Evolutionary conservation across 2,113 vertebrate species (phyloP).

Genomic region (Hypocryptadius cinnamomeus): DNA sequence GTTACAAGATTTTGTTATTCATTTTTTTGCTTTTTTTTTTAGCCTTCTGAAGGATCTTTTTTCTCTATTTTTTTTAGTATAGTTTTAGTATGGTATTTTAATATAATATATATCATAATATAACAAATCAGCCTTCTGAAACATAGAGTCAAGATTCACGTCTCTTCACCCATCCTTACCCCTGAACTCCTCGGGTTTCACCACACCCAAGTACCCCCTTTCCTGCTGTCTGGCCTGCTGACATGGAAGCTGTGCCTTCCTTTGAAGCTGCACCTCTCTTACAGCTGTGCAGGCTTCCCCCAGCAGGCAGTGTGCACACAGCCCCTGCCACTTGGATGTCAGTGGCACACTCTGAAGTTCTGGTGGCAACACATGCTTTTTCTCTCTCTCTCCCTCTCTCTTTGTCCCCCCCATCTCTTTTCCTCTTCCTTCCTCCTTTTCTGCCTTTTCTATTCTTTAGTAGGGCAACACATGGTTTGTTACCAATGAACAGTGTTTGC

Average conservation of each 20-base stretch:
- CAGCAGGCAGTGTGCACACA: not conserved
- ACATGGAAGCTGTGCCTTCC: not conserved
- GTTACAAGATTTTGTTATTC: no score
- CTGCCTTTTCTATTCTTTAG: not conserved
- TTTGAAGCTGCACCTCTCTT: rapidly evolving
- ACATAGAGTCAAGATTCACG: no score
- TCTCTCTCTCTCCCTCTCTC: not conserved
- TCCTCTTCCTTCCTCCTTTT: not conserved
- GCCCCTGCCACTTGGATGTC: rapidly evolving
- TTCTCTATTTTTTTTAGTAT: no score
- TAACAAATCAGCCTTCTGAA: no score
- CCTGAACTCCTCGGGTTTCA: no score
- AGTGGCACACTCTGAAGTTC: rapidly evolving
- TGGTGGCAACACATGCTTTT: not conserved
- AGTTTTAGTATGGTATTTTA: no score
- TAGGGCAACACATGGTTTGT: not conserved
- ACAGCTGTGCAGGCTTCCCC: not conserved
- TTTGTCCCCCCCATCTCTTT: not conserved
- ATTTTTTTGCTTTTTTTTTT: no score
- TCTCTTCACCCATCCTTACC: no score
- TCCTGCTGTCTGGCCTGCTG: rapidly evolving
- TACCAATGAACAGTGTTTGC: not conserved
- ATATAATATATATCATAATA: no score
- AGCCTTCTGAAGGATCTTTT: no score
- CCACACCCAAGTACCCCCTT: not conserved